A percentile compares a stretch with the other conserved stretches of the same genome.
Evolutionary conservation across 2,797 vertebrate species (phyloP).

Genomic region (Nothura maculosa): DNA sequence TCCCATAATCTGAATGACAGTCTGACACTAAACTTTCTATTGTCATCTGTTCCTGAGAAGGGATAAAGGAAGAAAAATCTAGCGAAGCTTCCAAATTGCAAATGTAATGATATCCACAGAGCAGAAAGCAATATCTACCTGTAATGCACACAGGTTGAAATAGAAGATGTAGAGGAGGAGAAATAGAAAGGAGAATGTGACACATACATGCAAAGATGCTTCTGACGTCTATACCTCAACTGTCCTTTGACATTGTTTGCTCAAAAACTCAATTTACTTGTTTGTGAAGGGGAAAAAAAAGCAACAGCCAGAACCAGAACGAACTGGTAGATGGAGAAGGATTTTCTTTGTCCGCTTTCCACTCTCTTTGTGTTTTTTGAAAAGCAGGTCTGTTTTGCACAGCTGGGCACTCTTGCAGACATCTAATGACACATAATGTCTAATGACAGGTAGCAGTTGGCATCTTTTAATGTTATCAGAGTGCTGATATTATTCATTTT

Average conservation of each 20-base stretch:
- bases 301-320: not conserved
- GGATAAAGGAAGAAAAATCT: conserved; percentile 46
- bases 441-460: not conserved
- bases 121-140: conserved; percentile 66
- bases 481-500: not conserved
- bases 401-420: not conserved
- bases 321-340: not conserved
- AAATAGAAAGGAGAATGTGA: conserved; percentile 19
- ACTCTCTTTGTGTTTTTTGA: not conserved
- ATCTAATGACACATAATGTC: not conserved
- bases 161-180: conserved; percentile 54
- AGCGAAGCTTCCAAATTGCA: conserved; percentile 71
- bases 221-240: conserved; percentile 57
- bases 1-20: conserved; percentile 34
- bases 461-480: not conserved
- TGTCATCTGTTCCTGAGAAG: conserved; percentile 23
- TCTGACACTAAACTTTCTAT: conserved; percentile 55
- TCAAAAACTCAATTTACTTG: conserved; percentile 65
- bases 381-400: not conserved
- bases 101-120: conserved; percentile 56
- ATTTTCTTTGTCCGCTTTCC: not conserved
- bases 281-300: not conserved
- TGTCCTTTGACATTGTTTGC: conserved; percentile 59
- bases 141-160: conserved; percentile 65
- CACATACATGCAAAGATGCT: conserved; percentile 1